Evolutionary conservation across 2,113 vertebrate species (phyloP), one percentile per base, ranked within the genome.

Genomic region (Sturnus vulgaris): DNA sequence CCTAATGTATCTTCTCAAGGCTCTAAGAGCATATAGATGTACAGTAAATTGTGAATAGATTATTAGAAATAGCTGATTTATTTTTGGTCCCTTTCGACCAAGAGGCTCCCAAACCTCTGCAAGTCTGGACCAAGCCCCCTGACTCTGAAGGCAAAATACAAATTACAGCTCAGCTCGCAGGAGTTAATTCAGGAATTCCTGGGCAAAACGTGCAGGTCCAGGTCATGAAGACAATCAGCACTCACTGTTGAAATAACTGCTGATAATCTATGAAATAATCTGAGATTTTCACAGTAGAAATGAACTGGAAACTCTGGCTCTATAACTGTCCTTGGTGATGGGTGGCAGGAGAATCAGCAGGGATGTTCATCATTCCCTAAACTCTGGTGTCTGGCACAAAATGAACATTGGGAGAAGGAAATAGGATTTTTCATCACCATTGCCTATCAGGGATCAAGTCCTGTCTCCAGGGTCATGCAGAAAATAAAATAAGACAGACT

Each of bases 331-430:
- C 66, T 30, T 5, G 4, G 2, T 28, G n/a, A 33, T 24, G 53
- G 42, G 37, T 14, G 42, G 49, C 65, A 78, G 60, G 21, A 73
- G 44, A 55, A 40, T 24, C 30, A 44, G 30, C 23, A 37, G 30
- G 6, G 8, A 8, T 1, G 15, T 31, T 63, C 31, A 8, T 47
- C 20, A 40, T 31, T 27, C 2, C 0, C 52, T 25, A 27, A 71
- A 5, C 37, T 16, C 15, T 27, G 9, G 15, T 42, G 0, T 31
- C 70, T 15, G 49, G 60, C 65, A 60, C 18, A 12, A 52, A 8
- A 0, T 42, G 61, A 61, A 31, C 47, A 9, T 31, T 30, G 28
- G 24, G 65, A 84, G 52, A 56, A 44, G 53, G 37, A 42, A 66
- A 53, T 9, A 0, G 17, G 70, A 66, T 61, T 81, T 42, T 42